These are phyloP conservation scores for Rhinogobio ventralis DNA, from an alignment of 2,797 vertebrate genomes.

Conservation along the genomic window DNA sequence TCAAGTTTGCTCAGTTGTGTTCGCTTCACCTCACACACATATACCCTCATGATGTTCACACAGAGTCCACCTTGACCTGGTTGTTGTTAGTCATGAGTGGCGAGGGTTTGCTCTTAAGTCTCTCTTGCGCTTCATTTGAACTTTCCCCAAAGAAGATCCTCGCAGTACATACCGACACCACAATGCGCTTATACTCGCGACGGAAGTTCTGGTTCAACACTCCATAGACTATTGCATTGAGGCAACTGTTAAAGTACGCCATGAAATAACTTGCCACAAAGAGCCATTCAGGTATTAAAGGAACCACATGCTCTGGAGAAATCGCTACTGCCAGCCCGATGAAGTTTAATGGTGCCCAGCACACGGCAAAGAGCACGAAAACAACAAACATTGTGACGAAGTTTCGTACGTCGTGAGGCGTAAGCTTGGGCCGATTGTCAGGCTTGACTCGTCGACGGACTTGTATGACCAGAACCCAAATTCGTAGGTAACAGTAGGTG, in stretches of 20 bases:
- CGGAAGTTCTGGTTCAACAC: slow-evolving; percentile 97
- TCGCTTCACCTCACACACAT: slow-evolving; percentile 18
- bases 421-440: slow-evolving; percentile 86
- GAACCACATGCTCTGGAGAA: slow-evolving; percentile 80
- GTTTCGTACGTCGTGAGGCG: slow-evolving; percentile 92
- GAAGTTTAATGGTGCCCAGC: slow-evolving; percentile 97
- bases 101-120: slow-evolving; percentile 90
- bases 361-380: slow-evolving; percentile 95
- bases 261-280: slow-evolving; percentile 97
- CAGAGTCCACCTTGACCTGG: slow-evolving; percentile 91
- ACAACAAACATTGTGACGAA: slow-evolving; percentile 98
- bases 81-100: slow-evolving; percentile 90
- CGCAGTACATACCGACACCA: slow-evolving; percentile 88
- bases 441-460: slow-evolving; percentile 89
- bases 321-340: slow-evolving; percentile 94
- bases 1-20: slow-evolving; percentile 63
- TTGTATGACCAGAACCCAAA: slow-evolving; percentile 84
- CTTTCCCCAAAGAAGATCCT: slow-evolving; percentile 89
- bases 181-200: slow-evolving; percentile 92
- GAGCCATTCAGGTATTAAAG: slow-evolving; percentile 93
- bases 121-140: slow-evolving; percentile 87
- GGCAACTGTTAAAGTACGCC: slow-evolving; percentile 99
- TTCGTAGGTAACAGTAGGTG: slow-evolving; percentile 85
- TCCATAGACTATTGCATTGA: slow-evolving; percentile 97
- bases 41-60: slow-evolving; percentile 74